These are phyloP conservation scores for Macrosoma leucophasiata DNA, from an alignment of 2,888 invertebrate species.

Conservation along the genomic window DNA sequence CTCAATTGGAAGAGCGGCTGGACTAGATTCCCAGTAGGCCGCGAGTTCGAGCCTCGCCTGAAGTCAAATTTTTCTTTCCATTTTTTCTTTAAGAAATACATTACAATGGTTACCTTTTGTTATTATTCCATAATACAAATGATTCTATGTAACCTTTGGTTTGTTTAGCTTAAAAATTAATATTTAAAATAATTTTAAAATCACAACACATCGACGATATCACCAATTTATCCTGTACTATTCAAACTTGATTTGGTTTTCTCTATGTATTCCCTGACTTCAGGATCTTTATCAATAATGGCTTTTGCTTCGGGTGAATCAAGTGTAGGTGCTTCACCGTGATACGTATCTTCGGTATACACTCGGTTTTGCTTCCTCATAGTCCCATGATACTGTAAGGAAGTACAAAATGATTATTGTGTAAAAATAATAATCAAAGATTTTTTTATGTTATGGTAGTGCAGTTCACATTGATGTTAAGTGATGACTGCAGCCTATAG, in stretches of 20 bases:
- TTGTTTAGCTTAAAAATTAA: no score
- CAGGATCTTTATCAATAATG: slow-evolving; percentile 41
- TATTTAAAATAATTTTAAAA: no score
- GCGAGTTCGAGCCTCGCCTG: no score
- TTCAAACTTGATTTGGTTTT: slow-evolving; percentile 24
- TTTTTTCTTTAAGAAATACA: no score
- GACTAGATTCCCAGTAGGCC: no score
- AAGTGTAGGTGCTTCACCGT: slow-evolving; percentile 71
- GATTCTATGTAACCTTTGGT: no score
- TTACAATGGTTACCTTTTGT: slow-evolving; percentile 3
- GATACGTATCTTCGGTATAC: slow-evolving; percentile 81
- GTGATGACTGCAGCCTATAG: no score
- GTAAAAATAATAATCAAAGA: slow-evolving; percentile 1
- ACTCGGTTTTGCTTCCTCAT: slow-evolving; percentile 76
- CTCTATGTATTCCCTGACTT: slow-evolving; percentile 45
- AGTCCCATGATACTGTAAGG: slow-evolving; percentile 80
- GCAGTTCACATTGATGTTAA: no score
- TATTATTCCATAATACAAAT: no score
- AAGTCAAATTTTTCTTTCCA: no score
- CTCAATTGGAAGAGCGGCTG: no score
- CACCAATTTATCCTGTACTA: neutral
- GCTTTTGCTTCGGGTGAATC: slow-evolving; percentile 65
- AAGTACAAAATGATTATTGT: neutral
- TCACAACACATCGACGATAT: slow-evolving; percentile 4
- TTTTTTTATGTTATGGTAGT: no score